These are phyloP conservation scores for Mayetiola destructor DNA, from an alignment of 2,888 invertebrate genomes.

Conservation along the genomic window DNA sequence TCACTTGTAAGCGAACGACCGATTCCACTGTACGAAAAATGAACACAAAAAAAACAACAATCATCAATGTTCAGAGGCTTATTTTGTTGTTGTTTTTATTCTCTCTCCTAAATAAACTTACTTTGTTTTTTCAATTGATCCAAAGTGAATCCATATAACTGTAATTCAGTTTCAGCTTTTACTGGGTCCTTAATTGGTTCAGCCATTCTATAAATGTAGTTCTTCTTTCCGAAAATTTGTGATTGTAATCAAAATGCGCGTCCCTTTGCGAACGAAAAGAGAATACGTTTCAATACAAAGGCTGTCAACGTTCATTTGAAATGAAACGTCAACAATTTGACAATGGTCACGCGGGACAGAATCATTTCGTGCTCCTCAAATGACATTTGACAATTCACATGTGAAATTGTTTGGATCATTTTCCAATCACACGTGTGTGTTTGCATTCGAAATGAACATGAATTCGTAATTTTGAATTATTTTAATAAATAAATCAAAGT, in stretches of 20 bases:
- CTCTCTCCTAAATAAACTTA: not conserved
- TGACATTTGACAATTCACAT: not conserved
- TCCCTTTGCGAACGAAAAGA: not conserved
- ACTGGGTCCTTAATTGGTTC: not conserved
- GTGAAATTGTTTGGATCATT: conserved; percentile 1
- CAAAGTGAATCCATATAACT: not conserved
- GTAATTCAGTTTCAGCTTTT: not conserved
- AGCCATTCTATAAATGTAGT: not conserved
- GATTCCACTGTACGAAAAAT: not conserved
- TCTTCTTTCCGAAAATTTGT: not conserved
- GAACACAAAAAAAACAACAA: not conserved
- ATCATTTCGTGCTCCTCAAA: not conserved
- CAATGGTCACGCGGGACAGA: not conserved
- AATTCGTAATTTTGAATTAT: not conserved
- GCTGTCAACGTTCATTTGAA: not conserved
- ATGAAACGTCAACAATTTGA: not conserved
- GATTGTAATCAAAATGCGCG: not conserved
- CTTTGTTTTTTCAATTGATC: not conserved
- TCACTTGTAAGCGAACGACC: not conserved
- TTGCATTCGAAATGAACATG: not conserved
- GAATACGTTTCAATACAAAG: not conserved
- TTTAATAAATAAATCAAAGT: not conserved
- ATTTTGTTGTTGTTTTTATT: not conserved
- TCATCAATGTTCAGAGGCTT: not conserved
- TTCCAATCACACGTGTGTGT: not conserved